phyloP scores from a whole-genome alignment of 1,140 invertebrate genomes.

The Gryon sp. region DNA sequence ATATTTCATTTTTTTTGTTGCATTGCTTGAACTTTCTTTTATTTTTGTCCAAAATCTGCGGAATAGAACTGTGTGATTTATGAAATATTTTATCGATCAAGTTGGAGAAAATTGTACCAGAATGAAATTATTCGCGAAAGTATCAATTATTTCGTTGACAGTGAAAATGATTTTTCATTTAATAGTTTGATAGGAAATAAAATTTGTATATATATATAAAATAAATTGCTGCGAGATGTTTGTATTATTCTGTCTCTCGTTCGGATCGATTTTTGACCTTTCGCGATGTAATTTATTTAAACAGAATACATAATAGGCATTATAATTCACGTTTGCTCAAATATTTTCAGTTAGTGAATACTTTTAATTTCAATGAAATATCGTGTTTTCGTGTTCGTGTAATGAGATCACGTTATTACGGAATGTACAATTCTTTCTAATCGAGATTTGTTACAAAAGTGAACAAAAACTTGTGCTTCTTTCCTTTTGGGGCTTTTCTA shows the following conservation, averaged over 20 bases:
- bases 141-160: no score
- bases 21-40: no score
- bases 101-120: no score
- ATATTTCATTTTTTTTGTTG: not conserved
- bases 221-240: not conserved
- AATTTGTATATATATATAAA: no score
- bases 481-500: not conserved
- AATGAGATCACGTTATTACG: not conserved
- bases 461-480: slow-evolving; percentile 1
- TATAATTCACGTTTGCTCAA: slow-evolving; percentile 17
- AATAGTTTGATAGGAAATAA: no score
- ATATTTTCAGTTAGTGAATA: slow-evolving; percentile 7
- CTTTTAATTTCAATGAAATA: slow-evolving; percentile 16
- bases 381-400: not conserved
- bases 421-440: slow-evolving; percentile 13
- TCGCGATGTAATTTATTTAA: slow-evolving; percentile 12
- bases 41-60: no score
- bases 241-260: not conserved
- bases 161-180: no score
- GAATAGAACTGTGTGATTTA: not conserved
- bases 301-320: slow-evolving; percentile 6
- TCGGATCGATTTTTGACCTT: slow-evolving; percentile 14
- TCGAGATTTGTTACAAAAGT: slow-evolving; percentile 2
- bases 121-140: no score
- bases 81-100: no score